Evolutionary conservation across 2,888 invertebrate species (phyloP), one percentile per base, ranked within the genome.

Genomic region (Acronicta leporina): DNA sequence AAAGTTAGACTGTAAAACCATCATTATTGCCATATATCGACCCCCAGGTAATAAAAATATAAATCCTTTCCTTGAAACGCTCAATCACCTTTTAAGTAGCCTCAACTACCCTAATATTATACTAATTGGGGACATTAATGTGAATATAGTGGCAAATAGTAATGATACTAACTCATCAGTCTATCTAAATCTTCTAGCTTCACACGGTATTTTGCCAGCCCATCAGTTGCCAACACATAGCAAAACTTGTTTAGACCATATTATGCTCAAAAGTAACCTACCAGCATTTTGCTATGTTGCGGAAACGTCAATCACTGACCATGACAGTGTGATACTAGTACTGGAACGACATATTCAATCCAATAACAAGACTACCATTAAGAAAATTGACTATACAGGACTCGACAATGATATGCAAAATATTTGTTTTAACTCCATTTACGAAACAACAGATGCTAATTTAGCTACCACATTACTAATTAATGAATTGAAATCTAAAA

Each of bases 191-290:
- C 27, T 49, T 10, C 49, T 49, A 20, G 49, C 49, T 41, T 27
- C 49, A 25, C 41, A 49, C n/a, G 10, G 41, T 14, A 49, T 49
- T 11, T 14, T 49, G 41, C 49, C 49, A 14, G 49, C 48, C 4
- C 56, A 56, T 35, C 48, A 25, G 11, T 25, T 56, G 7, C 49
- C 49, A 33, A 56, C 56, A n/a, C 56, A 49, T 38, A 11, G 42
- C 42, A 56, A 49, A 56, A 49, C 56, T 41, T 56, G 56, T 33
- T n/a, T 56, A 16, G 56, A 56, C 14, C 56, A 56, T 10, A 10
- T 49, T 10, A 56, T 56, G 56, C 49, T 56, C 1, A 56, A 56
- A 49, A 40, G 38, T 40, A 53, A 48, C 7, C 56, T 27, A 11
- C 50, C 57, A 5, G 57, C 50, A 15, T 40, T 25, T 20, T 57